A percentile compares a stretch with the other conserved stretches of the same genome.
phyloP scores from a whole-genome alignment of 2,888 invertebrate species.

The Machimus rusticus region DNA sequence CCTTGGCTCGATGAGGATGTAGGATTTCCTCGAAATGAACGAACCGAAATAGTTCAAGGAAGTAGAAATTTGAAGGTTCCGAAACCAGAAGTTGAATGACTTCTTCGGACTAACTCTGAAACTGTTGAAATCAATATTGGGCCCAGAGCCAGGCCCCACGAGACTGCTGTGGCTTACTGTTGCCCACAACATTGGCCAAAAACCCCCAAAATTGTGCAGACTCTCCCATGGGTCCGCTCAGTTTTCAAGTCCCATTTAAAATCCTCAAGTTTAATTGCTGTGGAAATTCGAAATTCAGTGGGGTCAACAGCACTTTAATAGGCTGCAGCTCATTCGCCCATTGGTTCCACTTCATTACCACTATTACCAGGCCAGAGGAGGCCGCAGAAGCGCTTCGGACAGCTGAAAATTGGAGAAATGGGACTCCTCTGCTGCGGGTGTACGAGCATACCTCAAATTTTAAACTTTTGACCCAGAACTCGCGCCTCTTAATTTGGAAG shows the following conservation, averaged over 20 bases:
- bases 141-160: not conserved
- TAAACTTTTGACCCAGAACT: slow-evolving; percentile 25
- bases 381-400: not conserved
- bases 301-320: slow-evolving; percentile 24
- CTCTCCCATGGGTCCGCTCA: not conserved
- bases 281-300: slow-evolving; percentile 1
- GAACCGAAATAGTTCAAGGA: not conserved
- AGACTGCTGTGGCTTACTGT: not conserved
- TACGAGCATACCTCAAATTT: not conserved
- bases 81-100: not conserved
- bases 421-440: not conserved
- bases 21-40: not conserved
- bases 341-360: slow-evolving; percentile 37
- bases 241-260: slow-evolving; percentile 4
- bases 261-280: slow-evolving; percentile 29
- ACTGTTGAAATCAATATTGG: not conserved
- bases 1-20: not conserved
- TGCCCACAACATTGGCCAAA: not conserved
- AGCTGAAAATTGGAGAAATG: not conserved
- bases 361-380: not conserved
- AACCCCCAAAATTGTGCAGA: not conserved
- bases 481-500: not conserved
- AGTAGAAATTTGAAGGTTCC: not conserved
- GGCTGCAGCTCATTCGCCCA: not conserved
- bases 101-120: not conserved